A percentile compares a stretch with the other conserved stretches of the same genome.
Evolutionary conservation across 2,888 invertebrate species (phyloP).

Genomic region (Stramonita haemastoma): DNA sequence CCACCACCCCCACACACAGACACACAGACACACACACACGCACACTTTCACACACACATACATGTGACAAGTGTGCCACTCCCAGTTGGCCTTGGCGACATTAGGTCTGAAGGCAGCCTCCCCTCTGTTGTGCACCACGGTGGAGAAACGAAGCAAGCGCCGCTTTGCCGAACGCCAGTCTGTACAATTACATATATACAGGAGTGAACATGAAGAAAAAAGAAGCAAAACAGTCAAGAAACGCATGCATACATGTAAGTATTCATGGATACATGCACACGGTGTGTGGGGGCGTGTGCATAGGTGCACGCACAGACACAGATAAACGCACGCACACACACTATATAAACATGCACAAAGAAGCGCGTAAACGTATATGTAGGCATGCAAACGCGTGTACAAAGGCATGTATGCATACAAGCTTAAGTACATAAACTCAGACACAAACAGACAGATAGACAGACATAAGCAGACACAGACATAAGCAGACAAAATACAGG

Average conservation of each 20-base stretch:
- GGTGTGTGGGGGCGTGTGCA: too few species aligned
- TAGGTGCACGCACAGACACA: too few species aligned
- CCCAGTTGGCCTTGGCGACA: conserved; percentile 93
- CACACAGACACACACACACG: neutral
- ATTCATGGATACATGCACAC: too few species aligned
- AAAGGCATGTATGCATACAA: neutral
- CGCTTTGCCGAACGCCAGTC: conserved; percentile 76
- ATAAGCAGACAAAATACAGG: neutral
- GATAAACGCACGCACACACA: too few species aligned
- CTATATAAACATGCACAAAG: too few species aligned
- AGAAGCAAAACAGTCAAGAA: too few species aligned
- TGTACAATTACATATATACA: conserved; percentile 33
- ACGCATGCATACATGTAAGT: too few species aligned
- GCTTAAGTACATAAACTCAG: neutral
- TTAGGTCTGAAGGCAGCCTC: conserved; percentile 93
- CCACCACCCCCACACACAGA: neutral
- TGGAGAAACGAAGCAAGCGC: conserved; percentile 92
- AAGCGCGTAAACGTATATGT: neutral
- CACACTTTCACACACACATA: conserved; percentile 79
- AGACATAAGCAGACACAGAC: neutral
- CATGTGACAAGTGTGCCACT: conserved; percentile 99
- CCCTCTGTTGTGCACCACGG: conserved; percentile 92
- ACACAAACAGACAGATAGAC: neutral
- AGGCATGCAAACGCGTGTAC: neutral
- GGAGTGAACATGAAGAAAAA: too few species aligned